Base-by-base conservation (phyloP, 2,888 invertebrate species). In the Spodoptera picta region DNA sequence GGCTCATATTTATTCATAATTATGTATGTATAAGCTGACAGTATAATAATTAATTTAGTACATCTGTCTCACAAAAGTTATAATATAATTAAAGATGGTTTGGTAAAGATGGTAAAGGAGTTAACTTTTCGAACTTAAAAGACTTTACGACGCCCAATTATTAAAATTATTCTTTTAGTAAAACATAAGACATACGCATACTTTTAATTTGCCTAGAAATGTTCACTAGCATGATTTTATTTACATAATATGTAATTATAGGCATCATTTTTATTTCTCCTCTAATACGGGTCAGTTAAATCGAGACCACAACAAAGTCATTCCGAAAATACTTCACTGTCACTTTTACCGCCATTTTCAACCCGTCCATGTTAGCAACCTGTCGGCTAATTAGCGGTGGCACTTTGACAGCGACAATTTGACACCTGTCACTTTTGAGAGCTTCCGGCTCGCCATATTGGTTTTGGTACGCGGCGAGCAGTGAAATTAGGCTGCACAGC, bases 381-480 rank as follows among this genome's bases (percentile, higher is more conserved):
- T 53, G 64, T 74, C 65, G 27, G 51, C 72, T 77, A 77, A 77
- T 65, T 71, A 75, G 63, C 64, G 61, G 58, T 61, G 72, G 52
- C 74, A 70, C 71, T 55, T 67, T 74, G 78, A 64, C 77, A 69
- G 68, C 59, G 72, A 73, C 75, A 74, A 69, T 75, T 75, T 81
- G 83, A 80, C 80, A 83, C 73, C 75, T 82, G 83, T 77, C 82
- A 80, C 69, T 61, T 64, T 62, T 69, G 78, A 76, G 78, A 75
- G 77, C 73, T 78, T 73, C 71, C 77, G 74, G 69, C 59, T 7
- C 60, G 63, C 67, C 70, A 65, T 71, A 66, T 67, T 63, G 58
- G 60, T 68, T 71, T 53, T 7, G 63, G 31, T 55, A 43, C 48
- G 50, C 56, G 46, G 12, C 53, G 53, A 6, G 61, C 59, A 47